Base-by-base conservation (phyloP, 64 coral and sea anemone species). In the Stichodactyla helianthus region DNA sequence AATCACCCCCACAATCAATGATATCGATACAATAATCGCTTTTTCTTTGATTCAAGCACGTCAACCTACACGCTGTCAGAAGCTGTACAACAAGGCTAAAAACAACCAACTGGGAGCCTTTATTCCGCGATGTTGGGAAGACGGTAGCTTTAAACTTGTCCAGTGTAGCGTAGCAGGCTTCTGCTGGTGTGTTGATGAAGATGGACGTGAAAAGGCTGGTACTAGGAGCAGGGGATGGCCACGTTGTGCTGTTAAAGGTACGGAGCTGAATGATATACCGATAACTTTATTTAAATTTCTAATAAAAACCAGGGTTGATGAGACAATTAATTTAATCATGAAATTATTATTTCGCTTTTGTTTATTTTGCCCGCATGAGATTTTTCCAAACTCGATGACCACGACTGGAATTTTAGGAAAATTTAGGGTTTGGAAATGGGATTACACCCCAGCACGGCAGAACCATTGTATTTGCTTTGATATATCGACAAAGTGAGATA, bases 111-210 rank as follows among this genome's bases (percentile, higher is more conserved):
- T 90, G 12, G 94, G 94, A 20, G 90, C 53, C 2, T 83, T 64
- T 79, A 77, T 85, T 5, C 94, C 94, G 8, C 79, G 79, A 6
- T 96, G 94, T 76, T 77, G 57, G 60, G 23, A 83, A 52, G 94
- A 96, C 51, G 94, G 94, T 44, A 92, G 83, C 56, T 96, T 86
- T 64, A 89, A 90, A 19, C 54, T 78, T 57, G 91, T 86, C 1
- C 94, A 96, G n/a, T 96, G 94, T 88, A 55, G 64, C 31, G 53
- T 58, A 16, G n/a, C 82, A 64, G 94, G 91, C 15, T 83, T 71
- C 26, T 96, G 94, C 59, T 96, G 94, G 94, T 96, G 94, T 90
- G 82, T 80, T 26, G 85, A 76, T 65, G 89, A 83, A 54, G 84
- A 88, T 54, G 90, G 93, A 55, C 59, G 57, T 8, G 83, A 89